phyloP scores from a whole-genome alignment of 1,140 invertebrate genomes.

The Drosophila rufa region DNA sequence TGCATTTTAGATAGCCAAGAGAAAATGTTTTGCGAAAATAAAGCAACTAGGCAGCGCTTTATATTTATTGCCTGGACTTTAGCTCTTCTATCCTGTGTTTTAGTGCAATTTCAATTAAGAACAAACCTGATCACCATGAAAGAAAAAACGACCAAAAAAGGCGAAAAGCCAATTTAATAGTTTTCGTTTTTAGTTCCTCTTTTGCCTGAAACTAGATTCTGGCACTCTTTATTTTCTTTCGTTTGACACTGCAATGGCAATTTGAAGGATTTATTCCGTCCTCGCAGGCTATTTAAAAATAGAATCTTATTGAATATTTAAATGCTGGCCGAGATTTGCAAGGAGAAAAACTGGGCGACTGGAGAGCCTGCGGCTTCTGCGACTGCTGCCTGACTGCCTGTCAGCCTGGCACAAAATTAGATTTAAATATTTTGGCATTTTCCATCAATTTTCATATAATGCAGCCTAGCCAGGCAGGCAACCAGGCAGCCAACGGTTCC shows the following conservation, averaged over 20 bases:
- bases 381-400: conserved; percentile 22
- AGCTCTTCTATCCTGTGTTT: not conserved
- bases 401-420: conserved; percentile 58
- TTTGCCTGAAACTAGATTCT: not conserved
- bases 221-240: conserved; percentile 2
- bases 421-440: conserved; percentile 83
- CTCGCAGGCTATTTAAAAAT: conserved; percentile 27
- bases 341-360: conserved; percentile 17
- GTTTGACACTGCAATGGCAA: conserved; percentile 8
- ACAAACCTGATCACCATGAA: not conserved
- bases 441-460: conserved; percentile 79
- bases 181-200: conserved; percentile 18
- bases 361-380: conserved; percentile 20
- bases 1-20: too few relatives aligned
- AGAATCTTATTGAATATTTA: conserved; percentile 81
- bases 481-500: conserved; percentile 3
- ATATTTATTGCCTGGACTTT: not conserved
- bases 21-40: not conserved
- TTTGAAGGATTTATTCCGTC: conserved; percentile 12
- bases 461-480: conserved; percentile 14
- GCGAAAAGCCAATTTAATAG: conserved; percentile 15
- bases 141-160: not conserved
- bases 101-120: conserved; percentile 6
- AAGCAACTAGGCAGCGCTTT: not conserved
- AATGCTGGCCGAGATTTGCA: conserved; percentile 45